These are phyloP conservation scores for Volucella inflata DNA, from an alignment of 2,888 invertebrate genomes.

Conservation along the genomic window DNA sequence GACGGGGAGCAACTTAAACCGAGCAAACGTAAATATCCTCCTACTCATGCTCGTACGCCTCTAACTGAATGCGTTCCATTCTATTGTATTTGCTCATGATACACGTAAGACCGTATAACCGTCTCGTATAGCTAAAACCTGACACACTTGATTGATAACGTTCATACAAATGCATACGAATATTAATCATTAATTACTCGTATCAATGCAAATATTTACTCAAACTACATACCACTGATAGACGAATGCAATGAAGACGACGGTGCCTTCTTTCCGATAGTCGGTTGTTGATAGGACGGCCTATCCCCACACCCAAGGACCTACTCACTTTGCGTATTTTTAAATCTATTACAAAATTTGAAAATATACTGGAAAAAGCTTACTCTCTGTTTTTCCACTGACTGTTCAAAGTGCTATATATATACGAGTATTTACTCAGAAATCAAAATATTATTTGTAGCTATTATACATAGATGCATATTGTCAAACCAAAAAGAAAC, in stretches of 20 bases:
- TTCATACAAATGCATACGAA: conserved; percentile 43
- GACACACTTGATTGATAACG: conserved; percentile 62
- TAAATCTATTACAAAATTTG: conserved; percentile 27
- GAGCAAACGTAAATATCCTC: conserved; percentile 28
- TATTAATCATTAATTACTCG: conserved; percentile 68
- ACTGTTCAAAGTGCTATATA: conserved; percentile 5
- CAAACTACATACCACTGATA: conserved; percentile 12
- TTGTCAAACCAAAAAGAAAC: conserved; percentile 3
- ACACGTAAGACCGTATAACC: neutral
- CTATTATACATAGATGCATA: conserved; percentile 19
- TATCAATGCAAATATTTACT: conserved; percentile 62
- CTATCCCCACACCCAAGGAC: neutral
- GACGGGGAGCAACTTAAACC: neutral
- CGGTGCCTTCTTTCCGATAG: neutral
- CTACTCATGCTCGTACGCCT: neutral
- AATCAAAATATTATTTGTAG: neutral
- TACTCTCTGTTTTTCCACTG: conserved; percentile 17
- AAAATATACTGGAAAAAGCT: conserved; percentile 9
- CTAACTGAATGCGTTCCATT: conserved; percentile 55
- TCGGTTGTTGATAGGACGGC: neutral
- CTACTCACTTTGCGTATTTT: conserved; percentile 27
- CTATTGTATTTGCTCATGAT: conserved; percentile 66
- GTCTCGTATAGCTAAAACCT: conserved; percentile 14
- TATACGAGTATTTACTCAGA: neutral
- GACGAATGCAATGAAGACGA: neutral